phyloP scores from a whole-genome alignment of 1,140 invertebrate species.

The Heterodera carotae region DNA sequence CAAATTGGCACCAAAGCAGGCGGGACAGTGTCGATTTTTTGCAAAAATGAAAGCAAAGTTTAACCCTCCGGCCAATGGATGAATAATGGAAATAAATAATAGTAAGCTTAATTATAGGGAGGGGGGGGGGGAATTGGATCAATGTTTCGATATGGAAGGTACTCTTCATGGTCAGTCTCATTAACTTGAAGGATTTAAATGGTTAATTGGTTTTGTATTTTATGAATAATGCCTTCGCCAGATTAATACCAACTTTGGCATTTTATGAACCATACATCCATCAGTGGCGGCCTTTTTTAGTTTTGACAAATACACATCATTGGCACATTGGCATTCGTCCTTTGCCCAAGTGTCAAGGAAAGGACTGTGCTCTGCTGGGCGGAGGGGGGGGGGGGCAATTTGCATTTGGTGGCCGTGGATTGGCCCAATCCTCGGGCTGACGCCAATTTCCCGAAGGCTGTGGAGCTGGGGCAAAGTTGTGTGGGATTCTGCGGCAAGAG shows the following conservation, averaged over 20 bases:
- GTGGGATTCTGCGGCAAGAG: neutral
- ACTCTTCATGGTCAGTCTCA: too few relatives aligned
- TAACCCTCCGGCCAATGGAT: neutral
- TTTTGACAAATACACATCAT: neutral
- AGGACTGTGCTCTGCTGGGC: too few relatives aligned
- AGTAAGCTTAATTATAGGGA: too few relatives aligned
- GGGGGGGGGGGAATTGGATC: too few relatives aligned
- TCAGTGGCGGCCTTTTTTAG: neutral
- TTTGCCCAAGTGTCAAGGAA: neutral
- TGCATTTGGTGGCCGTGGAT: neutral
- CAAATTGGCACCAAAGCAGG: neutral
- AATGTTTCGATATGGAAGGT: too few relatives aligned
- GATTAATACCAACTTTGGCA: too few relatives aligned
- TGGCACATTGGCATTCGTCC: neutral
- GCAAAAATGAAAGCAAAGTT: neutral
- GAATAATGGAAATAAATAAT: neutral
- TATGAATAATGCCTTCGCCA: too few relatives aligned
- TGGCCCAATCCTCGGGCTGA: neutral
- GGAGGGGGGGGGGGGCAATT: neutral
- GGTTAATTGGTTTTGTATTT: too few relatives aligned
- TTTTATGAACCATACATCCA: neutral
- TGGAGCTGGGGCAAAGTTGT: neutral
- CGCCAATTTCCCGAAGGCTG: neutral
- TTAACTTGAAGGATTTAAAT: too few relatives aligned
- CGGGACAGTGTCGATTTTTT: neutral